These are phyloP conservation scores for Bombus haemorrhoidalis DNA, from an alignment of 1,140 invertebrate species.

Conservation along the genomic window DNA sequence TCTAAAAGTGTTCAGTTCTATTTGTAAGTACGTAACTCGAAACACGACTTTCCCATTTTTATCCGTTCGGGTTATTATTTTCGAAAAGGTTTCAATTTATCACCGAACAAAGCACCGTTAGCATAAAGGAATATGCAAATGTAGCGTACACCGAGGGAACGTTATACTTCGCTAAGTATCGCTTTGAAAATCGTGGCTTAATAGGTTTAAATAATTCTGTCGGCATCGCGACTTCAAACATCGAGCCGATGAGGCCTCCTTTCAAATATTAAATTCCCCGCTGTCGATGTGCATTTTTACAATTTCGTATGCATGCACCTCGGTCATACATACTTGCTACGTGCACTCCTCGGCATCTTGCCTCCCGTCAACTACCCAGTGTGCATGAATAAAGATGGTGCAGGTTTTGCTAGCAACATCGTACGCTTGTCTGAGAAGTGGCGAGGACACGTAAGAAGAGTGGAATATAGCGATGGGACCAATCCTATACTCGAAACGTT, in stretches of 20 bases:
- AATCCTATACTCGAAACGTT: neutral
- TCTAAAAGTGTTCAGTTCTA: too few species aligned
- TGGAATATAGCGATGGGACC: slow-evolving; percentile 28
- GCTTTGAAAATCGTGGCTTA: neutral
- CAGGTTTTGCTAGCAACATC: slow-evolving; percentile 45
- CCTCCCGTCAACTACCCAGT: slow-evolving; percentile 26
- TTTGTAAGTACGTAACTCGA: neutral
- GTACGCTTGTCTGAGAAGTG: slow-evolving; percentile 1
- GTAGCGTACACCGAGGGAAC: neutral
- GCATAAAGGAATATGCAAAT: neutral
- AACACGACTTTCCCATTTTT: neutral
- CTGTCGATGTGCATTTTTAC: slow-evolving; percentile 27
- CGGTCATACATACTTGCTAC: slow-evolving; percentile 8
- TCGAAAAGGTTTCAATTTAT: neutral
- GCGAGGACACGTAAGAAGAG: slow-evolving; percentile 11
- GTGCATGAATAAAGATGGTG: slow-evolving; percentile 50
- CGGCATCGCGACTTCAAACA: slow-evolving; percentile 41
- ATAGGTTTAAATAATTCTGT: slow-evolving; percentile 16
- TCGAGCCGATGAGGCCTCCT: slow-evolving; percentile 34
- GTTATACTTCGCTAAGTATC: neutral
- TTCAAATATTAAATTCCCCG: slow-evolving; percentile 54
- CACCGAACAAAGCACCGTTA: neutral
- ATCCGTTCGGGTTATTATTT: too few species aligned
- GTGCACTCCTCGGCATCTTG: slow-evolving; percentile 13
- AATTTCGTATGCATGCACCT: slow-evolving; percentile 53